These are phyloP conservation scores for Empidonax alnorum DNA, from an alignment of 2,113 vertebrate genomes.

Conservation along the genomic window DNA sequence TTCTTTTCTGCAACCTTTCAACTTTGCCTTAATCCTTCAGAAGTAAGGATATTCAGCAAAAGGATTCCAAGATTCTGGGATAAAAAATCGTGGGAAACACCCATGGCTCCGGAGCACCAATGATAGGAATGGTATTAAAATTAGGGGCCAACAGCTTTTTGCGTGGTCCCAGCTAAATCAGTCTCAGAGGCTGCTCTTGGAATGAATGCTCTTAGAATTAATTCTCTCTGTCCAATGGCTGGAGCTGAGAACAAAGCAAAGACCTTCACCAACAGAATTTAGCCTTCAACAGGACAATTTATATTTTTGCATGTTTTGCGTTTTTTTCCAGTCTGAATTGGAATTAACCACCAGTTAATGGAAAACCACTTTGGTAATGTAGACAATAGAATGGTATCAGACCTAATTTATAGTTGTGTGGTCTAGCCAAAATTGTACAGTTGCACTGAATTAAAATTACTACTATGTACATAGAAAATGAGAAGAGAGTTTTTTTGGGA, in stretches of 20 bases:
- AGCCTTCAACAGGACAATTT: neutral
- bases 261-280: neutral
- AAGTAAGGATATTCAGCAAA: neutral
- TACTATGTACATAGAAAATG: neutral
- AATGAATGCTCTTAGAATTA: neutral
- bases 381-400: neutral
- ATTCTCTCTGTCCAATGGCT: neutral
- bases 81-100: neutral
- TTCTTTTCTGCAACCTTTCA: neutral
- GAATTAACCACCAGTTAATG: neutral
- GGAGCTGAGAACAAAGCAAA: neutral
- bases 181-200: neutral
- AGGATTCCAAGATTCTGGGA: slow-evolving; percentile 3
- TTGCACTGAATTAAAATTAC: neutral
- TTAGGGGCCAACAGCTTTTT: neutral
- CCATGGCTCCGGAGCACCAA: neutral
- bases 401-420: neutral
- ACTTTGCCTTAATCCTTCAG: slow-evolving; percentile 16
- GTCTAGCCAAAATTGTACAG: neutral
- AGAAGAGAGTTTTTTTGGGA: neutral
- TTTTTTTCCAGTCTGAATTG: neutral
- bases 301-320: neutral
- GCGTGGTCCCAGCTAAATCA: neutral
- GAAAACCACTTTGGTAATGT: neutral
- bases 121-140: neutral